Base-by-base conservation (phyloP, 2,113 vertebrate genomes). In the Oreochromis tanganicae region DNA sequence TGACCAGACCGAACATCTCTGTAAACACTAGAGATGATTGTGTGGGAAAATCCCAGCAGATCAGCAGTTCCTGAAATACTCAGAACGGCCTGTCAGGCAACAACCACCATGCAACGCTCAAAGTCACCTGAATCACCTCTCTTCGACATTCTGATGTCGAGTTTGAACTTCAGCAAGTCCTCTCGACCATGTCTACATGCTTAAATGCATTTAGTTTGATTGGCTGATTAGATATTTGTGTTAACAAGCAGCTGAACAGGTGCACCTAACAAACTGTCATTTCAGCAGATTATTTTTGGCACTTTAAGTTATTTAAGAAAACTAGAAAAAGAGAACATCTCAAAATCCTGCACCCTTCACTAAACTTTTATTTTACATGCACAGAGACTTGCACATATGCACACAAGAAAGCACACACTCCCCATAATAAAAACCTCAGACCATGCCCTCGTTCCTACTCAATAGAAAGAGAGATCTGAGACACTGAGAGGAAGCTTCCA, bases 391-490 rank as follows among this genome's bases (percentile, higher is more conserved):
- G n/a, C 57, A 83, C 66, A 85, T 24, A 9, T 80, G 38, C 52
- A 84, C 83, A 52, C 59, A 94, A 94, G 89, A 94, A 95, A 93
- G 86, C 68, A 84, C 90, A 90, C 29, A 71, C 36, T 81, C 36
- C 71, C 82, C 83, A 92, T 89, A 94, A 92, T 89, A 91, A 89
- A 84, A 82, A 66, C 80, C 89, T 85, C 87, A 87, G 82, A 85
- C 90, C 83, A 85, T 93, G 91, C 91, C 94, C 92, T 92, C 79
- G 27, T 95, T 91, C 59, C 81, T 81, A 54, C 85, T 93, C 88
- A 95, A 95, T 90, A 80, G 91, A 68, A 52, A 46, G 85, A 87
- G 93, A 92, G 94, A 95, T 87, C 89, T 91, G 93, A 93, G 92
- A 94, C 90, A 87, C 52, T 83, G n/a, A 85, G 80, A 55, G 82